Evolutionary conservation across 2,113 vertebrate species (phyloP), one percentile per base, ranked within the genome.

Genomic region (Capreolus pygargus): DNA sequence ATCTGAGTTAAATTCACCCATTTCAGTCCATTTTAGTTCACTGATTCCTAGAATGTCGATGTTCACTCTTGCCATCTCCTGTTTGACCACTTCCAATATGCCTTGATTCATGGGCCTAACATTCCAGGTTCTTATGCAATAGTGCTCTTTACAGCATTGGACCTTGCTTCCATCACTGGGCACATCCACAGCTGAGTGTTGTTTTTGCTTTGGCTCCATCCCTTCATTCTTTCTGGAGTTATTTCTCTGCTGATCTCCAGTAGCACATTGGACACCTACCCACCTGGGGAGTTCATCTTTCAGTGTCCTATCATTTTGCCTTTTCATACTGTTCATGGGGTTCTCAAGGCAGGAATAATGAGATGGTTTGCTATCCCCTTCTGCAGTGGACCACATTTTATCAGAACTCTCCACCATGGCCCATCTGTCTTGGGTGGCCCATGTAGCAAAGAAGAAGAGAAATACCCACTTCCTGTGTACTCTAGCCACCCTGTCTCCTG

Each of bases 151-250:
- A 67, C n/a, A 5, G 17, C 9, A 36, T 36, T 7, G 4, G 33
- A 67, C 5, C 21, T 67, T 67, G 21, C 64, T 67, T 21, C 17
- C 4, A 67, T 67, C 8, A 67, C 4, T 2, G 21, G n/a, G 36
- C n/a, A 70, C n/a, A 36, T 12, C 9, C 64, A 36, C n/a, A 21
- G 2, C 64, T 70, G 64, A 17, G 19, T 70, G 17, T 21, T 36
- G 17, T 11, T 11, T 70, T 70, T 70, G 4, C n/a, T 70, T 70
- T 70, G 17, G n/a, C n/a, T 70, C 17, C 1, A 0, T 36, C n/a
- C 21, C n/a, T 21, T 70, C 64, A 36, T 70, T 67, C 9, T 70
- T 70, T 70, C 9, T 70, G n/a, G n/a, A 21, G 64, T 36, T 70
- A 70, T 21, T 70, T 36, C n/a, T 70, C n/a, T n/a, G 36, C 64